Evolutionary conservation across 1,140 invertebrate genomes (phyloP).

Genomic region (Drosophila pallidifrons): DNA sequence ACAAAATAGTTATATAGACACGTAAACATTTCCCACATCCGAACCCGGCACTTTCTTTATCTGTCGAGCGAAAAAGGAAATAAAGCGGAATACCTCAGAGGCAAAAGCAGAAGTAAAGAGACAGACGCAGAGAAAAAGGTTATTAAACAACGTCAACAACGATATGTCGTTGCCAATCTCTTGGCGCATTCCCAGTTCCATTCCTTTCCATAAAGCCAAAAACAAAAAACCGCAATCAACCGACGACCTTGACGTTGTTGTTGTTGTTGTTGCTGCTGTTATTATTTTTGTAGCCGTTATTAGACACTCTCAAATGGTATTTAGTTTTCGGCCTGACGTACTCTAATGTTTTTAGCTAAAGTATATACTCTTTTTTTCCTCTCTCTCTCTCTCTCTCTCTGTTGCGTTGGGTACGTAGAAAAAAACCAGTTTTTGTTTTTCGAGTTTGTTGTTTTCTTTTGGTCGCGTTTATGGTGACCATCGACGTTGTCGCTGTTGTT

Average conservation of each 20-base stretch:
- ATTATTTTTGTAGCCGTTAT: slow-evolving; percentile 53
- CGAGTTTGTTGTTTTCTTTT: slow-evolving; percentile 16
- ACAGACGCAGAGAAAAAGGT: slow-evolving; percentile 46
- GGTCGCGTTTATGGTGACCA: slow-evolving; percentile 36
- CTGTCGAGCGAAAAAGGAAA: slow-evolving; percentile 77
- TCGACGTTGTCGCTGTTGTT: slow-evolving; percentile 30
- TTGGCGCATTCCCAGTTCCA: neutral
- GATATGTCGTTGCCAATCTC: slow-evolving; percentile 15
- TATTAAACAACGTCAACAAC: slow-evolving; percentile 63
- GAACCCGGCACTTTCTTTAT: slow-evolving; percentile 59
- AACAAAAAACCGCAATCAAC: slow-evolving; percentile 74
- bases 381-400: neutral
- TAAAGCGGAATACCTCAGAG: slow-evolving; percentile 71
- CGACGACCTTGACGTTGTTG: slow-evolving; percentile 75
- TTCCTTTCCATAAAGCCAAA: slow-evolving; percentile 31
- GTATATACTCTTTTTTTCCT: slow-evolving; percentile 18
- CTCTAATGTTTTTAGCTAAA: slow-evolving; percentile 29
- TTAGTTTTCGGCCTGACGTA: slow-evolving; percentile 74
- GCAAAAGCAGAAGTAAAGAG: neutral
- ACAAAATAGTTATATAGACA: slow-evolving; percentile 5
- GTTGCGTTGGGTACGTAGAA: slow-evolving; percentile 40
- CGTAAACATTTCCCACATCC: slow-evolving; percentile 21
- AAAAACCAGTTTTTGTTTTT: slow-evolving; percentile 48
- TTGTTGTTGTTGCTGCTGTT: slow-evolving; percentile 11
- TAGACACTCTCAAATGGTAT: slow-evolving; percentile 55